phyloP scores from a whole-genome alignment of 2,888 invertebrate genomes.

The Pycnomerus fuliginosus region DNA sequence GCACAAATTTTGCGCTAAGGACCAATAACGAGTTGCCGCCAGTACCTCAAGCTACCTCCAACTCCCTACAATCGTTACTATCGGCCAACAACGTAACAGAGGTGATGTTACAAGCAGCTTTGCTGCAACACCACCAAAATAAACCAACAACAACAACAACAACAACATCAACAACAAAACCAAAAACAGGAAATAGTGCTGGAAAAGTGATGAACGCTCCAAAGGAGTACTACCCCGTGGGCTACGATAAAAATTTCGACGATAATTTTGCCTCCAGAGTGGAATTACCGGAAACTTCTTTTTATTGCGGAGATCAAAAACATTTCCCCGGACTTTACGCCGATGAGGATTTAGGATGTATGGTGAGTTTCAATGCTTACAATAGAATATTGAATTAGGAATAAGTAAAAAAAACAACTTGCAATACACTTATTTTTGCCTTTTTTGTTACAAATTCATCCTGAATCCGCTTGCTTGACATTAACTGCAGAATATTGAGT shows the following conservation, averaged over 20 bases:
- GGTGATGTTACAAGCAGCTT: constrained; percentile 75
- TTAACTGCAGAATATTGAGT: not conserved
- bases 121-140: constrained; percentile 68
- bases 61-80: constrained; percentile 42
- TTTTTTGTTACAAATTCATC: too few relatives aligned
- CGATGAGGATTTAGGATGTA: constrained; percentile 84
- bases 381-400: too few relatives aligned
- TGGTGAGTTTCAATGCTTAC: constrained; percentile 65
- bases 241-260: constrained; percentile 86
- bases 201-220: constrained; percentile 86
- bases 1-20: constrained; percentile 42
- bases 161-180: constrained; percentile 48
- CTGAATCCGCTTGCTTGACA: not conserved
- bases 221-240: constrained; percentile 83
- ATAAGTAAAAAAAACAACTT: too few relatives aligned
- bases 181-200: constrained; percentile 44
- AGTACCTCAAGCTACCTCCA: constrained; percentile 33
- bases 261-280: constrained; percentile 84
- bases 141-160: constrained; percentile 50
- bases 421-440: too few relatives aligned
- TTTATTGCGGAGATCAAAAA: constrained; percentile 85
- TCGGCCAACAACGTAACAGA: constrained; percentile 77
- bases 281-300: constrained; percentile 79
- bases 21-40: constrained; percentile 37
- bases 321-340: constrained; percentile 89